Evolutionary conservation across 2,888 invertebrate genomes (phyloP), one percentile per base, ranked within the genome.

Genomic region (Candidula unifasciata): DNA sequence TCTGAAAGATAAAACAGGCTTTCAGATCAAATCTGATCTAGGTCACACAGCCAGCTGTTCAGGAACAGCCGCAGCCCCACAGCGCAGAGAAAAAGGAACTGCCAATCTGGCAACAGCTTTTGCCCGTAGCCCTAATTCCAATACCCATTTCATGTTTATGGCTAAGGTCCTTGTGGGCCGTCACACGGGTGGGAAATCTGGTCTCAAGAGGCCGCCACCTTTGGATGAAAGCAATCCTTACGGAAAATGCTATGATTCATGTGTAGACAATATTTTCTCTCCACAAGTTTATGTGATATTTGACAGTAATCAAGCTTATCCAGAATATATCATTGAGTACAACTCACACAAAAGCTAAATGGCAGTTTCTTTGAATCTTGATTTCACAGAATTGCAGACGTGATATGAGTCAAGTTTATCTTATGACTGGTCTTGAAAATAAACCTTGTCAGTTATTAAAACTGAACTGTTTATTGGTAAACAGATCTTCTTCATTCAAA

Each of bases 271-370:
- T 81, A 88, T 90, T 64, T 87, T 86, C 52, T 87, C 89, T 71
- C 92, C 93, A 0, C 89, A 90, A 76, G 91, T 93, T 30, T 92
- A 89, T 88, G 92, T 93, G 35, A 90, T 93, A 80, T 93, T 93
- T 89, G 93, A 93, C 86, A 90, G 89, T 80, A 89, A 91, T 30
- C 93, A 93, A 86, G 92, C 92, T 24, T 93, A 92, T 82, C 93
- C 93, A 0, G 92, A 92, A 80, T 93, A 93, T 85, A 85, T 92
- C 24, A 88, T 93, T 18, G 92, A 93, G 76, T 93, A 93, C 73
- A 82, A 77, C 57, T 83, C 80, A 37, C 73, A 73, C 44, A 74
- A 66, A 24, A 80, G 73, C 13, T 35, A 66, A 37, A 6, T 68
- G 68, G 44, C 13, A 44, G 44, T 44, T 44, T 44, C 44, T 44